These are phyloP conservation scores for Drosophila sulfurigaster DNA, from an alignment of 1,140 invertebrate genomes.

Conservation along the genomic window DNA sequence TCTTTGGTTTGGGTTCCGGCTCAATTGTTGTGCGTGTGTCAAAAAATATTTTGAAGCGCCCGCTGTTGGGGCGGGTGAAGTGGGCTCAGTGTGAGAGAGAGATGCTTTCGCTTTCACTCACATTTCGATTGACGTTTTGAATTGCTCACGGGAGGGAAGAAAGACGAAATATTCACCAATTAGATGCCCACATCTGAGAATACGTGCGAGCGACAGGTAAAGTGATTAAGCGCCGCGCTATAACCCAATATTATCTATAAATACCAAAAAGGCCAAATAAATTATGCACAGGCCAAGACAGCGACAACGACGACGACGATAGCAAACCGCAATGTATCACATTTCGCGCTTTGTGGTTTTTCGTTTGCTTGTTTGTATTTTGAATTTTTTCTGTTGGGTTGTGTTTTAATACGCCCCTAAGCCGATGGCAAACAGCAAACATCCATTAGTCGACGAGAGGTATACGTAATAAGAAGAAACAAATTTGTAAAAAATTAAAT, in stretches of 20 bases:
- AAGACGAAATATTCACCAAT: conserved; percentile 70
- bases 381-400: not conserved
- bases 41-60: conserved; percentile 32
- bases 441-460: conserved; percentile 64
- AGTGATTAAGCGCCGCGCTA: conserved; percentile 65
- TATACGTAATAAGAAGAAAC: conserved; percentile 29
- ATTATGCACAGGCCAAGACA: conserved; percentile 63
- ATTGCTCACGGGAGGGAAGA: conserved; percentile 49
- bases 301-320: conserved; percentile 15
- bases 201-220: conserved; percentile 40
- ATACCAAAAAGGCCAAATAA: conserved; percentile 62
- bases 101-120: conserved; percentile 68
- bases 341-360: conserved; percentile 72
- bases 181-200: conserved; percentile 66
- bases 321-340: conserved; percentile 65
- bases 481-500: not conserved
- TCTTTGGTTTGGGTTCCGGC: conserved; percentile 38
- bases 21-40: conserved; percentile 59
- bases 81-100: conserved; percentile 19
- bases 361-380: conserved; percentile 28
- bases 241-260: conserved; percentile 73
- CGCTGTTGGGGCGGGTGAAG: conserved; percentile 17
- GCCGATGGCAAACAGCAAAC: conserved; percentile 67
- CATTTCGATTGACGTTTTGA: conserved; percentile 62
- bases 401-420: conserved; percentile 55